Conservation (phyloP, 2,888 invertebrate genomes). For the Didymodactylos carnosus region DNA sequence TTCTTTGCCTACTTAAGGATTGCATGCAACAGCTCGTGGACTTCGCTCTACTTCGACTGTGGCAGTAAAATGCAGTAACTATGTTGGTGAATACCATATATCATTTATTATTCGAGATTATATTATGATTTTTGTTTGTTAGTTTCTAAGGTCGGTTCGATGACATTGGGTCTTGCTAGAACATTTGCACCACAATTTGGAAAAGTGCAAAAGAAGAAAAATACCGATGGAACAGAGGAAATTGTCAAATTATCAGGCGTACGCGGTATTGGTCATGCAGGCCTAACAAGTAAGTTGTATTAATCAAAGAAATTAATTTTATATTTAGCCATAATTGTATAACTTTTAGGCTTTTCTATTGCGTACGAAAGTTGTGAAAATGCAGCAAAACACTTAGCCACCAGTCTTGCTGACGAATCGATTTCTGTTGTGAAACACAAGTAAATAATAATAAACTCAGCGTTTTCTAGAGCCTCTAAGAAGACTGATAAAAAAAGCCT, state of each 20-base stretch:
- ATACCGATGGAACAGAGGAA: not conserved
- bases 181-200: not conserved
- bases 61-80: not conserved
- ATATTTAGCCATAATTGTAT: not conserved
- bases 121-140: not conserved
- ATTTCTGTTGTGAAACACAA: conserved; percentile 53
- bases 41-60: not conserved
- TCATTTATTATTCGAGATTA: not conserved
- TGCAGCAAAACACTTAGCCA: conserved; percentile 47
- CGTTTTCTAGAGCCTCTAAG: not conserved
- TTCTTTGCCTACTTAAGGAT: too few relatives aligned
- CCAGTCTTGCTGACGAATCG: conserved; percentile 47
- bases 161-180: not conserved
- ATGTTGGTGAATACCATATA: too few relatives aligned
- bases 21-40: not conserved
- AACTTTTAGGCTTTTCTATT: conserved; percentile 43
- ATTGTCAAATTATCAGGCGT: not conserved
- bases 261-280: not conserved
- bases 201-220: not conserved
- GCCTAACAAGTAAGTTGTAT: not conserved
- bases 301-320: too few relatives aligned
- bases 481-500: too few relatives aligned
- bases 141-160: not conserved
- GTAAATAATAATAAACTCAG: conserved; percentile 35
- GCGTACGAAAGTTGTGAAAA: conserved; percentile 51